These are phyloP conservation scores for Leptogaster cylindrica DNA, from an alignment of 2,888 invertebrate genomes.

Conservation along the genomic window DNA sequence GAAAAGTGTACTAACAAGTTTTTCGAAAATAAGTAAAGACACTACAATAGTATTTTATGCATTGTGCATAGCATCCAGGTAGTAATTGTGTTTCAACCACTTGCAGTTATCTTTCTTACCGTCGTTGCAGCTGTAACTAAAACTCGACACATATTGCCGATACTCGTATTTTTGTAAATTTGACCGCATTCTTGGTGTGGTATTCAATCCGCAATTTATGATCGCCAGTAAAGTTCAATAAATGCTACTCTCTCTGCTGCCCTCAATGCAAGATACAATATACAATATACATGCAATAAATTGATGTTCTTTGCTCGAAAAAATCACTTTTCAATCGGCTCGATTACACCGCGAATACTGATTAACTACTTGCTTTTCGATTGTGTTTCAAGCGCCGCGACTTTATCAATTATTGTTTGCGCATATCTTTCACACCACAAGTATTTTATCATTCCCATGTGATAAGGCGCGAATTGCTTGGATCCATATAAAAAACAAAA, in stretches of 20 bases:
- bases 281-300: no score
- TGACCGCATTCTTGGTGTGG: conserved; percentile 16
- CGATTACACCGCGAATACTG: conserved; percentile 19
- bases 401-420: conserved; percentile 33
- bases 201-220: background rate
- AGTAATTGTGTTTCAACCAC: no score
- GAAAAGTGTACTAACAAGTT: no score
- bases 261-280: background rate
- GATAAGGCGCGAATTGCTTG: no score
- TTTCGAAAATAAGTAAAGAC: no score
- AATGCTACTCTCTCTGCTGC: conserved; percentile 11
- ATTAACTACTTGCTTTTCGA: conserved; percentile 20
- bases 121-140: background rate
- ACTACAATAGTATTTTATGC: no score
- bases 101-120: no score
- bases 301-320: no score
- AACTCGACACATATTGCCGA: background rate
- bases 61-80: no score
- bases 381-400: conserved; percentile 3
- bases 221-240: background rate
- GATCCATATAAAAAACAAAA: no score
- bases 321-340: conserved; percentile 7
- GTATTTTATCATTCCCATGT: conserved; percentile 22
- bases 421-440: conserved; percentile 10
- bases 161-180: conserved; percentile 6